Base-by-base conservation (phyloP, 2,113 vertebrate species). In the Corythornis cristatus region DNA sequence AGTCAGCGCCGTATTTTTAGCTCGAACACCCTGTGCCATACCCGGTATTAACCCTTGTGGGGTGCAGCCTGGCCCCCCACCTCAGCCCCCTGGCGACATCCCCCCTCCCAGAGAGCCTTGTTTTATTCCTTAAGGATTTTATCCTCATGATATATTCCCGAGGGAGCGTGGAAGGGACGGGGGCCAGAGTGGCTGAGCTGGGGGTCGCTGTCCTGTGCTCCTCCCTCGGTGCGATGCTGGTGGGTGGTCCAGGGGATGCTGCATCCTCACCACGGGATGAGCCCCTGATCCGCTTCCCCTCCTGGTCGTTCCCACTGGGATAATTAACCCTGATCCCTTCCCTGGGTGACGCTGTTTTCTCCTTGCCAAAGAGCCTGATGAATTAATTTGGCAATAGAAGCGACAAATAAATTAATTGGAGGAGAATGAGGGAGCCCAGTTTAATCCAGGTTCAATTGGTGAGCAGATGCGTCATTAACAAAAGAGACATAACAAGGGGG, bases 1-100 rank as follows among this genome's bases (percentile, higher is more conserved):
- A 88, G 79, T 75, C 87, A 84, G 74, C 8, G 62, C 31, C 31
- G 76, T 97, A 97, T 98, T 97, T 97, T 97, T 98, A 98, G 97
- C 94, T 84, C 28, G 16, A 67, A 57, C 94, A 79, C 96, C 95
- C 61, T 9, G 35, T 83, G 73, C 80, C 13, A 35, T 66, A 57
- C 37, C 66, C 33, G 3, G 45, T 14, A 22, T 90, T 90, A 93
- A 90, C 91, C 74, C 87, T 83, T 29, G 35, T 11, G 48, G 67
- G 45, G 60, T 8, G 18, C 76, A 66, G 48, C 54, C 42, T 42
- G 62, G 26, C 42, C 53, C 64, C 22, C 64, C 33, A 23, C 21
- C 58, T 9, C 51, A 50, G 21, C 22, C 12, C 22, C 48, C 48
- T 50, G 48, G 48, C 4, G 48, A 50, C 50, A 51, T 51, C 23